Conservation (phyloP, 2,888 invertebrate species). For the Lucinisca nassula region DNA sequence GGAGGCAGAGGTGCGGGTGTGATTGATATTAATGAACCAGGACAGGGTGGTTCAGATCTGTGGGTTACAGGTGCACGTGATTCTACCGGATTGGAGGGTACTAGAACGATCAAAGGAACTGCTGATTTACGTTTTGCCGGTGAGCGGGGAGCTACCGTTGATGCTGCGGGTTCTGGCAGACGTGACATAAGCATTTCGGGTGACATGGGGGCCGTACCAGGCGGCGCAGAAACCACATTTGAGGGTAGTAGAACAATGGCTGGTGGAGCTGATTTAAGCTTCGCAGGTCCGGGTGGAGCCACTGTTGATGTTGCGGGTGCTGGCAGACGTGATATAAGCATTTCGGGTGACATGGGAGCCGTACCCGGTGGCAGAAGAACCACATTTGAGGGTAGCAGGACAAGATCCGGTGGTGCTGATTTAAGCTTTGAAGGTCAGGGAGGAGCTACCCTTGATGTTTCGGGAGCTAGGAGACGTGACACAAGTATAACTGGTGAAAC, state of each 20-base stretch:
- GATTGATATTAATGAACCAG: not conserved
- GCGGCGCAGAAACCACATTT: no score
- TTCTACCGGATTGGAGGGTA: no score
- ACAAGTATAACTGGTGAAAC: not conserved
- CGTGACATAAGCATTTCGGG: no score
- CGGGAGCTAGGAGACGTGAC: not conserved
- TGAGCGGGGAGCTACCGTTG: no score
- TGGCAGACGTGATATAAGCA: no score
- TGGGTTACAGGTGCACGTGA: no score
- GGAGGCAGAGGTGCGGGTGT: not conserved
- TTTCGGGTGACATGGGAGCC: not conserved
- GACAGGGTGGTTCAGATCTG: not conserved
- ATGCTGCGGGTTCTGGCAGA: no score
- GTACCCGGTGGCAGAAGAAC: no score
- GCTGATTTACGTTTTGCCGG: no score
- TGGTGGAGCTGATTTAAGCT: no score
- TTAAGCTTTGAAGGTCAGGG: not conserved
- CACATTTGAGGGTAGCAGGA: not conserved
- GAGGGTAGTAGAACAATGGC: no score
- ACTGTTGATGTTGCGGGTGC: not conserved
- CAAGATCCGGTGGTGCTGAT: not conserved
- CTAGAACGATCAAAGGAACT: no score
- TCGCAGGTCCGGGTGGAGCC: not conserved
- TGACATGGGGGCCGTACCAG: not conserved
- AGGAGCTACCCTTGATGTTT: not conserved